Base-by-base conservation (phyloP, 2,113 vertebrate species). In the Oxyruncus cristatus region DNA sequence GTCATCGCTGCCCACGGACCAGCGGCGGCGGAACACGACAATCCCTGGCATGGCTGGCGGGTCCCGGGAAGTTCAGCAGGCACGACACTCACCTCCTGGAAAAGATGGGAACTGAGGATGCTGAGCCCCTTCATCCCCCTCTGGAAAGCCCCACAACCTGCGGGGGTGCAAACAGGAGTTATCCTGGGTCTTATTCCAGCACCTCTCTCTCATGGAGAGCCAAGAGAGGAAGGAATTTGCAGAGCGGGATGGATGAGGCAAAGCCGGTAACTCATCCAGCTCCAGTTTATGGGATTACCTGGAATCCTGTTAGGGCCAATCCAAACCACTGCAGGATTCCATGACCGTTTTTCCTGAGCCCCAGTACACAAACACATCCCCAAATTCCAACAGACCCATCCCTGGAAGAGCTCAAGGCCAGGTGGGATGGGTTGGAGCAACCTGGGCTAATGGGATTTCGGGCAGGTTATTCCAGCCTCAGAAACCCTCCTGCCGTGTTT, bases 1-100 rank as follows among this genome's bases (percentile, higher is more conserved):
- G 99, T 99, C 99, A 98, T 99, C 99, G 93, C 99, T 99, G 98
- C 99, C 99, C 94, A 99, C 99, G 98, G 99, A 99, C 99, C 99
- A 99, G 98, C 99, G 99, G 95, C 99, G 98, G 97, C 99, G 99
- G 98, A 99, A 99, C 98, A 99, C 99, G 94, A 99, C 99, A 93
- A 99, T 99, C 95, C 99, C 99, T 95, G 99, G 99, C 99, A 98
- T 98, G 98, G 97, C 98, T 97, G 97, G 97, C 11, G 6, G 97
- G 93, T 98, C 95, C 63, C 81, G n/a, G 55, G 88, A 72, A 88
- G 96, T 87, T 98, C 97, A 98, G 96, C 85, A 85, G 96, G 91
- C 92, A 96, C 95, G 41, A 96, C 22, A 53, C 91, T 97, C 96
- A 97, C 96, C 97, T 97, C 96, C 97, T 98, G 76, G 16, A 89